These are phyloP conservation scores for Thera obeliscata DNA, from an alignment of 2,888 invertebrate genomes.

Conservation along the genomic window DNA sequence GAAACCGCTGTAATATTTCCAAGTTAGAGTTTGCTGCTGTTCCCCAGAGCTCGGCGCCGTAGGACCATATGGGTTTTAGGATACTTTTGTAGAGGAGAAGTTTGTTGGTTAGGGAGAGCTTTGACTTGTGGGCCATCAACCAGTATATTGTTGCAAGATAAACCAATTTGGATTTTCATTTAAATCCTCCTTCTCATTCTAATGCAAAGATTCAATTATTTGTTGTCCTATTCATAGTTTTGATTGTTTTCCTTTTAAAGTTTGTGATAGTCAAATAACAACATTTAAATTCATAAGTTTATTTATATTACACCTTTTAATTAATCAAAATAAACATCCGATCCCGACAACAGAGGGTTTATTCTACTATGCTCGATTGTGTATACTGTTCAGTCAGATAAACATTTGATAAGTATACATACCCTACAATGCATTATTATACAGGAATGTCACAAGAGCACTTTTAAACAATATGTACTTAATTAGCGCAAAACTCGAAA, in stretches of 20 bases:
- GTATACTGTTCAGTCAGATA: background rate
- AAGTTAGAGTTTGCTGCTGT: too few relatives aligned
- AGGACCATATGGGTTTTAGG: too few relatives aligned
- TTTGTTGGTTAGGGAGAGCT: too few relatives aligned
- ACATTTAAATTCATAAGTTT: too few relatives aligned
- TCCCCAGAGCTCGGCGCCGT: too few relatives aligned
- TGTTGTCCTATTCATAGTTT: conserved; percentile 10
- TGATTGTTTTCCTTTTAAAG: background rate
- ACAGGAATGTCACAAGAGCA: conserved; percentile 1
- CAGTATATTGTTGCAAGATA: conserved; percentile 46
- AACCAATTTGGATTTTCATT: conserved; percentile 14
- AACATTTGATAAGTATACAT: too few relatives aligned
- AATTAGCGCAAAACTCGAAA: conserved; percentile 52
- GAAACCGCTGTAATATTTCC: too few relatives aligned
- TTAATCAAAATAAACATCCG: too few relatives aligned
- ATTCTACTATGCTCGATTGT: background rate
- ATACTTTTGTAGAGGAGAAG: too few relatives aligned
- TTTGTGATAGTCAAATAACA: background rate
- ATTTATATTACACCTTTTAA: too few relatives aligned
- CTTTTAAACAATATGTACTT: conserved; percentile 8
- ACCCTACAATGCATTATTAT: background rate
- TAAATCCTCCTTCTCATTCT: conserved; percentile 3
- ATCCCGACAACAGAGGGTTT: too few relatives aligned
- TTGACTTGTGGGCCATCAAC: too few relatives aligned
- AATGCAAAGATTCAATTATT: background rate